Evolutionary conservation across 2,797 vertebrate species (phyloP).

Genomic region (Geotrypetes seraphini): DNA sequence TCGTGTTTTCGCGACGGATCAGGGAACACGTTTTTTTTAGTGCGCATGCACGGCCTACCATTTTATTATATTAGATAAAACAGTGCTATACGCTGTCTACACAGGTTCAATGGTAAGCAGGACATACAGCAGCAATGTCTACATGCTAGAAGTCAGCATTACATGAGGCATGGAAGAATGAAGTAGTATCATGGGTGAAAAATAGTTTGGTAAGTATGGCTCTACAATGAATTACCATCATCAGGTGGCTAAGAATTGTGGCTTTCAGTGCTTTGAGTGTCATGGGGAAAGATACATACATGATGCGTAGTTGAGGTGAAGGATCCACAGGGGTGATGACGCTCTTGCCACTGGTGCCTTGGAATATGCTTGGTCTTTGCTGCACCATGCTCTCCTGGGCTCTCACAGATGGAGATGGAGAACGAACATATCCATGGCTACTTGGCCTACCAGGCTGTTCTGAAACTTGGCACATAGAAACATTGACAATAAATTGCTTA

Average conservation of each 20-base stretch:
- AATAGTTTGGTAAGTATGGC: background rate
- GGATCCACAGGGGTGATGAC: constrained; percentile 84
- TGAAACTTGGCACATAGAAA: constrained; percentile 38
- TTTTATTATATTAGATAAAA: too few species aligned
- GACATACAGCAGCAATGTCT: too few species aligned
- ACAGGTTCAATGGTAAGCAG: too few species aligned
- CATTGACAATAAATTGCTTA: too few species aligned
- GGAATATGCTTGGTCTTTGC: constrained; percentile 92
- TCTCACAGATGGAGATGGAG: constrained; percentile 81
- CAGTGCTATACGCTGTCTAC: too few species aligned
- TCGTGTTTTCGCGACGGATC: too few species aligned
- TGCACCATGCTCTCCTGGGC: constrained; percentile 81
- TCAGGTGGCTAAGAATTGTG: background rate
- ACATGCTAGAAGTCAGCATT: too few species aligned
- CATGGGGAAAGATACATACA: constrained; percentile 57
- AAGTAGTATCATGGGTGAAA: background rate
- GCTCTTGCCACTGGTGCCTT: constrained; percentile 86
- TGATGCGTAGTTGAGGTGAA: constrained; percentile 63
- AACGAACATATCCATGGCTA: constrained; percentile 83
- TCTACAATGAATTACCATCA: background rate
- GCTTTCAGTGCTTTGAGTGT: background rate
- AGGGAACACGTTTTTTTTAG: too few species aligned
- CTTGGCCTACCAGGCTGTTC: constrained; percentile 82
- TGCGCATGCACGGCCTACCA: too few species aligned
- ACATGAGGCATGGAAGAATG: too few species aligned